Evolutionary conservation across 2,888 invertebrate genomes (phyloP).

Genomic region (Sphecodes monilicornis): DNA sequence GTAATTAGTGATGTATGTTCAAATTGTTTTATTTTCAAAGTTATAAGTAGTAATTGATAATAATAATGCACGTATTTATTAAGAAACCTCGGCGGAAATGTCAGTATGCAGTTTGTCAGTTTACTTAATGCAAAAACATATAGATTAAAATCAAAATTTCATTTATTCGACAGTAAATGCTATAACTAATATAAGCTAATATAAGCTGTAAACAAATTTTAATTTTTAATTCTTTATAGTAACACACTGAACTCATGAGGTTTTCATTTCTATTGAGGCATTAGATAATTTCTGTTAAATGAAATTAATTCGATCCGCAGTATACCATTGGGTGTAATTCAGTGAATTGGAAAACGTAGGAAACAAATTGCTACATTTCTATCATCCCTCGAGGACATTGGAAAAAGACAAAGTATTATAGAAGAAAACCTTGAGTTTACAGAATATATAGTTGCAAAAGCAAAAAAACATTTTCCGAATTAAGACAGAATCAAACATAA

Average conservation of each 20-base stretch:
- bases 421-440: not conserved
- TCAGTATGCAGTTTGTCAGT: no score
- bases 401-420: not conserved
- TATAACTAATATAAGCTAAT: no score
- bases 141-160: no score
- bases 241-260: no score
- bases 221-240: no score
- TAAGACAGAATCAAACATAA: not conserved
- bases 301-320: no score
- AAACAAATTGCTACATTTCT: not conserved
- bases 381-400: not conserved
- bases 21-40: not conserved
- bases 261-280: no score
- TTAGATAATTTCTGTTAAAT: no score
- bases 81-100: no score
- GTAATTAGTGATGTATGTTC: not conserved
- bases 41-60: not conserved
- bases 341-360: not conserved
- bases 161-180: no score
- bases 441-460: not conserved
- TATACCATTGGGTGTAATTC: not conserved
- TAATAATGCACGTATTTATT: not conserved
- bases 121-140: no score
- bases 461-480: not conserved
- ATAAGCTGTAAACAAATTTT: no score